Conservation (phyloP, 2,113 vertebrate species). For the Ptychochromis oligacanthus region DNA sequence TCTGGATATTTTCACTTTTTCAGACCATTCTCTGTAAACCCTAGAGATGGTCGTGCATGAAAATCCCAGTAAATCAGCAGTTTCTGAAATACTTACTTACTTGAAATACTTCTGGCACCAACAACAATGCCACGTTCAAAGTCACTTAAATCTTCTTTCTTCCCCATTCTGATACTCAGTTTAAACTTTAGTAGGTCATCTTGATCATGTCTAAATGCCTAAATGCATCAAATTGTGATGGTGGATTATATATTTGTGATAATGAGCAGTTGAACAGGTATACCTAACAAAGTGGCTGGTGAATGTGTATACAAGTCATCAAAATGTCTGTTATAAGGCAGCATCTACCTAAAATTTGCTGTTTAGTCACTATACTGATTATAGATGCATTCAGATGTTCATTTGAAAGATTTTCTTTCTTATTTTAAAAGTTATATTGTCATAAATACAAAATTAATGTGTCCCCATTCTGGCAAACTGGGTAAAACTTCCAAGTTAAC, state of each 20-base stretch:
- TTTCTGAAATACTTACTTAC: too few relatives aligned
- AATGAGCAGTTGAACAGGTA: too few relatives aligned
- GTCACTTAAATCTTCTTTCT: neutral
- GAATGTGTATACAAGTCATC: neutral
- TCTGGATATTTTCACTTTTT: neutral
- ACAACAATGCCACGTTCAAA: too few relatives aligned
- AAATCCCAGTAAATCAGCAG: too few relatives aligned
- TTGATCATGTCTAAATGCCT: too few relatives aligned
- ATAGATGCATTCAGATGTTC: neutral
- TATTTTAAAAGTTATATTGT: neutral
- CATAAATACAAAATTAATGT: neutral
- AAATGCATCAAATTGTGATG: too few relatives aligned
- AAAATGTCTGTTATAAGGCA: neutral
- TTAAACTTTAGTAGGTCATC: neutral
- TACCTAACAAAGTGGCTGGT: too few relatives aligned
- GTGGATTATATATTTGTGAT: too few relatives aligned
- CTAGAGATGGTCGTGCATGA: too few relatives aligned
- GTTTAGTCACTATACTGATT: neutral
- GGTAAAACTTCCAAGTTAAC: neutral
- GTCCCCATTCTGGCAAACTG: neutral
- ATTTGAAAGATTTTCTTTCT: neutral
- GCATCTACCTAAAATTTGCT: neutral
- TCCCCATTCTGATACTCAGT: neutral
- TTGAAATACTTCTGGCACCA: too few relatives aligned
- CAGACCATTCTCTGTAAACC: too few relatives aligned